These are phyloP conservation scores for Xestia rhomboidea DNA, from an alignment of 2,888 invertebrate genomes.

Conservation along the genomic window DNA sequence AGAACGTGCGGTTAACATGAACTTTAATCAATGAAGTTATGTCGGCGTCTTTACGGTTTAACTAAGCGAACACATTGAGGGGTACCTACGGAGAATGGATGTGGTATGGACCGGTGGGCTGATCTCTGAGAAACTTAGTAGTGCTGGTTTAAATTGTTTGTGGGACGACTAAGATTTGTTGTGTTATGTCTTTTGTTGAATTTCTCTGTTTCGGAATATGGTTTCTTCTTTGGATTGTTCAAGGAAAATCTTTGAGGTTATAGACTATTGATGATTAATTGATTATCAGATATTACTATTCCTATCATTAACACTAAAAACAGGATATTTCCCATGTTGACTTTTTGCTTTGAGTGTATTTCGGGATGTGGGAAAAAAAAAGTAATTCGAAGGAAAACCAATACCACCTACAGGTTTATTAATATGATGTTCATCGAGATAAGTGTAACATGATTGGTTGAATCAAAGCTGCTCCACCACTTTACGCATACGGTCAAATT, in stretches of 20 bases:
- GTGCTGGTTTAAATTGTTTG: slow-evolving; percentile 10
- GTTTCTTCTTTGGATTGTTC: not conserved
- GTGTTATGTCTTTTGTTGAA: not conserved
- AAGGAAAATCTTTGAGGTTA: not conserved
- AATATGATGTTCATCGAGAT: not conserved
- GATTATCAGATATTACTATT: not conserved
- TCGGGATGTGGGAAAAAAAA: too few relatives aligned
- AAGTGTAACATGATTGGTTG: not conserved
- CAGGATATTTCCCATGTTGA: too few relatives aligned
- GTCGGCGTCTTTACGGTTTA: slow-evolving; percentile 89
- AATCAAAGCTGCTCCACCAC: not conserved
- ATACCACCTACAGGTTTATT: too few relatives aligned
- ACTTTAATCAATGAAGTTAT: slow-evolving; percentile 90
- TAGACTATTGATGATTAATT: not conserved
- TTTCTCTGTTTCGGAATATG: not conserved
- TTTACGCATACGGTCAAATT: not conserved
- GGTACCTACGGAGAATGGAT: slow-evolving; percentile 70
- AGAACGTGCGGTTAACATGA: slow-evolving; percentile 84
- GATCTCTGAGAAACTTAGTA: not conserved
- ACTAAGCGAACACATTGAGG: slow-evolving; percentile 85
- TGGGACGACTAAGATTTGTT: slow-evolving; percentile 18
- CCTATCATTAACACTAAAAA: too few relatives aligned
- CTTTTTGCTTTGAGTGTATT: too few relatives aligned
- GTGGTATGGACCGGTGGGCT: slow-evolving; percentile 65
- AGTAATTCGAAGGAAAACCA: not conserved